Evolutionary conservation across 2,888 invertebrate genomes (phyloP), one percentile per base, ranked within the genome.

Genomic region (Sericinus montela): DNA sequence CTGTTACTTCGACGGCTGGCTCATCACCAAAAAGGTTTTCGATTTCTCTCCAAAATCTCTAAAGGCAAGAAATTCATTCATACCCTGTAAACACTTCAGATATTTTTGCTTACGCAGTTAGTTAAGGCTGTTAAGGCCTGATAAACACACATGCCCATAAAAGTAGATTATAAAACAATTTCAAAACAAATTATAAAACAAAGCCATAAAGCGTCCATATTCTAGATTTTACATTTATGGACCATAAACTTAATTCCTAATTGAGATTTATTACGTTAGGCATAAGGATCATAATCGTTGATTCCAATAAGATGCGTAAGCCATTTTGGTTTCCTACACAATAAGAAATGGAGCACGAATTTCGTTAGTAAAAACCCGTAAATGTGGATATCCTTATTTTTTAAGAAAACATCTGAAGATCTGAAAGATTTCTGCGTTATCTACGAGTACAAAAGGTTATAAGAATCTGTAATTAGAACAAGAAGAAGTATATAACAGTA

Each of bases 71-170:
- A 19, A 19, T 19, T 29, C 13, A 36, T 44, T 44, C 28, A 29
- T 44, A 28, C 16, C 7, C 37, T 23, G 28, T 44, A 44, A 44
- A 36, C 44, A 36, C 36, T 44, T 29, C 15, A 44, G 28, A 36
- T 36, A 16, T 36, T 44, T 44, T 11, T 44, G 44, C 44, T 16
- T 36, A 44, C 36, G 35, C 25, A 15, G 28, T 28, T 11, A 35
- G 25, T 44, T 36, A 15, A 15, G 14, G 15, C 11, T 4, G 19
- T 19, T 3, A 19, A 5, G 19, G 19, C 19, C 19, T 19, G 19
- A 5, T 19, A 19, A 19, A 19, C 19, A 19, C 5, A 19, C 5
- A 19, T 5, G 19, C n/a, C 14, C 3, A 14, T 1, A 11, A 30
- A 44, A 28, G 5, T 15, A 15, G 25, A 16, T 28, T 44, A 44